Conservation (phyloP, 2,113 vertebrate genomes). For the Sander lucioperca region DNA sequence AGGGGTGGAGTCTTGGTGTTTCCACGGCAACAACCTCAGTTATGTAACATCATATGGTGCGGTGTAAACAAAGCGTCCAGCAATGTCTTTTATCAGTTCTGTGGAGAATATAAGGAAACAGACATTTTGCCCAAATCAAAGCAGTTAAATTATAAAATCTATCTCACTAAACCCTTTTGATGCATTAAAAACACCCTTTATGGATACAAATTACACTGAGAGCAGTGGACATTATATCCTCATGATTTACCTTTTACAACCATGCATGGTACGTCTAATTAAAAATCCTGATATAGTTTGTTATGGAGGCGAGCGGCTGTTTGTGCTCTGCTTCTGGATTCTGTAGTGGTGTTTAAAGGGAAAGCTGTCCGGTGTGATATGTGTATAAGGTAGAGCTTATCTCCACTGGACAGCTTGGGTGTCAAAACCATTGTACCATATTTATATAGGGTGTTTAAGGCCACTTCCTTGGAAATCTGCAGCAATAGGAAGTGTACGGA, state of each 20-base stretch:
- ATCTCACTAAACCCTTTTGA: neutral
- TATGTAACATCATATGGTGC: slow-evolving; percentile 80
- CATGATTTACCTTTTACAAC: slow-evolving; percentile 21
- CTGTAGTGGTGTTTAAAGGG: slow-evolving; percentile 26
- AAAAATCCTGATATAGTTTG: slow-evolving; percentile 40
- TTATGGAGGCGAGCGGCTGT: neutral
- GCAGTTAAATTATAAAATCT: slow-evolving; percentile 5
- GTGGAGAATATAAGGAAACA: slow-evolving; percentile 4
- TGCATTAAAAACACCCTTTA: slow-evolving; percentile 4
- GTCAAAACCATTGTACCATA: slow-evolving; percentile 29
- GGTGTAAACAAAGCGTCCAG: slow-evolving; percentile 78
- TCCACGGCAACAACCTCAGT: slow-evolving; percentile 77
- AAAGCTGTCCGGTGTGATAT: slow-evolving; percentile 22
- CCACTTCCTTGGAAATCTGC: slow-evolving; percentile 16
- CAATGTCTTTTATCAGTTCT: slow-evolving; percentile 29
- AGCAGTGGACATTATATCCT: slow-evolving; percentile 22
- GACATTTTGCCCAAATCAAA: neutral
- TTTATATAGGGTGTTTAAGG: slow-evolving; percentile 40
- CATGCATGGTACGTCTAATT: neutral
- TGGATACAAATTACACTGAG: slow-evolving; percentile 27
- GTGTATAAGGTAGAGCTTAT: slow-evolving; percentile 40
- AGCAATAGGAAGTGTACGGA: slow-evolving; percentile 37
- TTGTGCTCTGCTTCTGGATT: slow-evolving; percentile 10
- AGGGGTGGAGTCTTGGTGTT: slow-evolving; percentile 61
- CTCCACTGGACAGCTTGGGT: slow-evolving; percentile 46